A percentile compares a stretch with the other conserved stretches of the same genome.
These are phyloP conservation scores for Chaunax sp. DNA, from an alignment of 2,797 vertebrate genomes.

Conservation along the genomic window DNA sequence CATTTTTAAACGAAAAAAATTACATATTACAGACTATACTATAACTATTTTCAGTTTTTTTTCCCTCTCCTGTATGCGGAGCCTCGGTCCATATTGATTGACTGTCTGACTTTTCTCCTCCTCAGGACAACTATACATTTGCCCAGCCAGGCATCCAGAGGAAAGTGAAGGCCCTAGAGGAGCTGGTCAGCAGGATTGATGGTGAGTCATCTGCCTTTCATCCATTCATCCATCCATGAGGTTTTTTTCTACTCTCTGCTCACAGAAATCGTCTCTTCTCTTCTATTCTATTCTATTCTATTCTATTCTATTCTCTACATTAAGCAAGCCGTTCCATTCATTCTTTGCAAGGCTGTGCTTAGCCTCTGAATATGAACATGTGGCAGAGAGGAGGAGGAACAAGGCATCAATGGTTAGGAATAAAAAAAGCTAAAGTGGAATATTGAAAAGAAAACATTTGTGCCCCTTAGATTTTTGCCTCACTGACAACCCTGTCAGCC, in stretches of 20 bases:
- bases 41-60: no score
- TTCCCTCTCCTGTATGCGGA: neutral
- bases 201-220: slow-evolving; percentile 83
- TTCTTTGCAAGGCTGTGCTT: no score
- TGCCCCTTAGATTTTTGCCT: no score
- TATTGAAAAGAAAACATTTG: no score
- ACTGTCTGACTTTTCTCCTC: slow-evolving; percentile 28
- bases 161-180: slow-evolving; percentile 95
- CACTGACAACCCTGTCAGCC: no score
- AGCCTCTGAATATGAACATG: no score
- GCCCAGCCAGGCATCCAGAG: slow-evolving; percentile 97
- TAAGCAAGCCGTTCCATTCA: no score
- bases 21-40: neutral
- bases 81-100: slow-evolving; percentile 13
- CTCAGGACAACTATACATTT: slow-evolving; percentile 94
- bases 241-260: slow-evolving; percentile 24
- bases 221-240: slow-evolving; percentile 46
- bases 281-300: slow-evolving; percentile 23
- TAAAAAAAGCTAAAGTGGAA: no score
- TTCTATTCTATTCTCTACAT: neutral
- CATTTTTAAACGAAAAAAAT: neutral
- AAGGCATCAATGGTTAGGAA: no score
- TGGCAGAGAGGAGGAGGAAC: no score
- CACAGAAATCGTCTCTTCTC: slow-evolving; percentile 26
- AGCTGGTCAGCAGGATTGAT: slow-evolving; percentile 95